Percentiles rank a stretch among this genome's conserved stretches.
Conservation (phyloP, 2,797 vertebrate genomes). For the Alosa sapidissima region DNA sequence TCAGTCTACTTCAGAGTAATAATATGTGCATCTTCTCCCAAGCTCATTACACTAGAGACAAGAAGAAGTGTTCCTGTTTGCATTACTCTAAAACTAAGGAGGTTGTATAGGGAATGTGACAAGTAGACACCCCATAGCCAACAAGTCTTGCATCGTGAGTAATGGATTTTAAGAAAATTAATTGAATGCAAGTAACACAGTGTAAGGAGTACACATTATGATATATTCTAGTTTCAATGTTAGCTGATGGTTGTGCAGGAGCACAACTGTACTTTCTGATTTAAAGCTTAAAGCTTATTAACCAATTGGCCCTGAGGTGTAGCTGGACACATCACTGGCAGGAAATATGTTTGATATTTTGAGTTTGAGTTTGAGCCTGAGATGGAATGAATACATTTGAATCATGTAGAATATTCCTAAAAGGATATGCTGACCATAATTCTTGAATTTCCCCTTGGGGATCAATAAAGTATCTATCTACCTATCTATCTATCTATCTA, state of each 20-base stretch:
- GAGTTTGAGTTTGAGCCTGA: not conserved
- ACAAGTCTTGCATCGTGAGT: not conserved
- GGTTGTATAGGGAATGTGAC: not conserved
- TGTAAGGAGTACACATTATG: not conserved
- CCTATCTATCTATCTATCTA: too few relatives aligned
- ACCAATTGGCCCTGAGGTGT: not conserved
- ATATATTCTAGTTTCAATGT: not conserved
- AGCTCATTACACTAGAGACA: not conserved
- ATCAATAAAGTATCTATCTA: too few relatives aligned
- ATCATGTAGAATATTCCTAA: not conserved
- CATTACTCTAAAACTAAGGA: too few relatives aligned
- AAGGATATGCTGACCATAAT: not conserved
- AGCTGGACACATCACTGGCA: not conserved
- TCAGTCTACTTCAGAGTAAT: not conserved
- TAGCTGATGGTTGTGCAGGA: not conserved
- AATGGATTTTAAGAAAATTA: not conserved
- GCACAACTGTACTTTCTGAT: not conserved
- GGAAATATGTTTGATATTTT: not conserved
- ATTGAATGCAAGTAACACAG: not conserved
- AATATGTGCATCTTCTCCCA: not conserved
- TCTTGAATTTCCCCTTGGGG: too few relatives aligned
- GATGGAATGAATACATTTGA: not conserved
- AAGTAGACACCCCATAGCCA: not conserved
- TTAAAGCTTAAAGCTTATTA: not conserved
- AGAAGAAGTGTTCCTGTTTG: too few relatives aligned